Base-by-base conservation (phyloP, 2,888 invertebrate genomes). In the Euclidia mi region DNA sequence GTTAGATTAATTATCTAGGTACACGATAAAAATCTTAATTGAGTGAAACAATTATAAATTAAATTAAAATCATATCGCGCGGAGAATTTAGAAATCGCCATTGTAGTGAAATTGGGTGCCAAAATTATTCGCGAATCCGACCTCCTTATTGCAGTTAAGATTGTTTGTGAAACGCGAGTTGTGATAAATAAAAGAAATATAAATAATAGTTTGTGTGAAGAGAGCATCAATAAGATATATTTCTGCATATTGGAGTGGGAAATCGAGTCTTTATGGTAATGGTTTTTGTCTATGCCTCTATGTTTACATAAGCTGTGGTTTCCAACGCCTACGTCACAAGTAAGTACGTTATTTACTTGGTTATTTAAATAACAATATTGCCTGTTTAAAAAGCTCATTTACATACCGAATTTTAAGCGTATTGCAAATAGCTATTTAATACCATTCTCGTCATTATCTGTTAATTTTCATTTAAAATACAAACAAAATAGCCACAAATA, bases 81-180 rank as follows among this genome's bases (percentile, higher is more conserved):
- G 20, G 17, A 34, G 25, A 34, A 42, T 41, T 34, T 34, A 49
- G 41, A 48, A 41, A 48, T 40, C 32, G 9, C 28, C 1, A 20
- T 15, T 32, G 25, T n/a, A 48, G 32, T 41, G 25, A 48, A 48
- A 48, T 48, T 41, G 2, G 1, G 40, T 14, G 3, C 17, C 10
- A 29, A 10, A 11, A 4, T 6, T 40, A n/a, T n/a, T 32, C 7
- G n/a, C 20, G 32, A 40, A 14, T 18, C 31, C 18, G 38, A 20
- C 18, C 40, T 7, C 14, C 15, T 32, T 25, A 32, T 14, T 31
- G 11, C 18, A 32, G 32, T 32, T 3, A 48, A n/a, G 14, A 41
- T 48, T 32, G 20, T 14, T 32, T 18, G 48, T 32, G 40, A 41
- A 41, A 48, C 25, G 4, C 7, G 20, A 14, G 10, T 15, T 11